These are phyloP conservation scores for Megaleporinus macrocephalus DNA, from an alignment of 2,113 vertebrate species.

Conservation along the genomic window DNA sequence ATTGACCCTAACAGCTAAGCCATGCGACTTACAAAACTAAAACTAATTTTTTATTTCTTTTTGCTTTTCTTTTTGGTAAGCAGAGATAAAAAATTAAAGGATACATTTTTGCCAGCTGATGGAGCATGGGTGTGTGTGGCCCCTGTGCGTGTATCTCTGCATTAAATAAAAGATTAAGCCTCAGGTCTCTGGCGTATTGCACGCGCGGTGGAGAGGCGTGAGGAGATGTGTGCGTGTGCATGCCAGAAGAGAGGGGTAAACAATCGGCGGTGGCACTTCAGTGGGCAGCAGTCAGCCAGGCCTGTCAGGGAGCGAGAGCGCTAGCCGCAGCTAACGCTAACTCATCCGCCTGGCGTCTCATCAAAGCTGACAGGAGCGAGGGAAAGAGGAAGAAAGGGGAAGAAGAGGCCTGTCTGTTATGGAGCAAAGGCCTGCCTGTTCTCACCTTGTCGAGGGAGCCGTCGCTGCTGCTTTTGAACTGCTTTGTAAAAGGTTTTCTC, in stretches of 20 bases:
- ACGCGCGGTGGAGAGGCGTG: constrained; percentile 60
- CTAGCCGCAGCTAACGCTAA: constrained; percentile 55
- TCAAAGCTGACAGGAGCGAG: constrained; percentile 73
- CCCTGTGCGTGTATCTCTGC: constrained; percentile 58
- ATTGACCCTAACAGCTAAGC: constrained; percentile 25
- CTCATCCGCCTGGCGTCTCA: constrained; percentile 65
- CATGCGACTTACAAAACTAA: background rate
- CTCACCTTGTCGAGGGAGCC: constrained; percentile 66
- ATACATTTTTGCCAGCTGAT: background rate
- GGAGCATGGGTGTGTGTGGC: constrained; percentile 12
- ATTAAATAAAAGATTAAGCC: constrained; percentile 78
- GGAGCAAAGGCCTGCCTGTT: constrained; percentile 54
- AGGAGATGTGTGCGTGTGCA: constrained; percentile 49
- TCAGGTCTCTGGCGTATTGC: constrained; percentile 66
- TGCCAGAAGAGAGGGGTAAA: constrained; percentile 62
- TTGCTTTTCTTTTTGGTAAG: constrained; percentile 22
- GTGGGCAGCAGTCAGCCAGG: constrained; percentile 68
- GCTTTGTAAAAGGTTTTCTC: constrained; percentile 45
- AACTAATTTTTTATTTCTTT: background rate
- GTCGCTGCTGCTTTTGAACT: constrained; percentile 49
- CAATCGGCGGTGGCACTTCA: constrained; percentile 70
- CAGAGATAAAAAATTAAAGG: background rate
- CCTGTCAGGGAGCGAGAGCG: constrained; percentile 65
- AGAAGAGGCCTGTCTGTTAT: constrained; percentile 54
- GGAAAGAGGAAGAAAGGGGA: constrained; percentile 55